A percentile compares a stretch with the other conserved stretches of the same genome.
These are phyloP conservation scores for Morelia viridis DNA, from an alignment of 2,797 vertebrate species.

Conservation along the genomic window DNA sequence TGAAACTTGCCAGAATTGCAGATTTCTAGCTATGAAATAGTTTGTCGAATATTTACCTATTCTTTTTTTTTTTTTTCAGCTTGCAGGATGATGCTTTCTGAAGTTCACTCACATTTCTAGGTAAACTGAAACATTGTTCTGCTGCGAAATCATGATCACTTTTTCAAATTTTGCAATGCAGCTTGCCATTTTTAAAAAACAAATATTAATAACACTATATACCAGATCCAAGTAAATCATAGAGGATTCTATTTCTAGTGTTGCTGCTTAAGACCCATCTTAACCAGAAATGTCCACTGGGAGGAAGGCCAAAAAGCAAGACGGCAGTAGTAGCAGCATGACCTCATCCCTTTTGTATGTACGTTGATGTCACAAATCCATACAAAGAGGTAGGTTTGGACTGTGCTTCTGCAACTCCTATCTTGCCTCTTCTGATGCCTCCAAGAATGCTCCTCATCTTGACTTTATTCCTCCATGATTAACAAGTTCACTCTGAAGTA, in stretches of 20 bases:
- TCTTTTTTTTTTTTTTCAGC: background rate
- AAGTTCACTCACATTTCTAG: background rate
- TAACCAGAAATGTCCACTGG: background rate
- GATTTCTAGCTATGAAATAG: background rate
- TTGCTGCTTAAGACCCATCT: background rate
- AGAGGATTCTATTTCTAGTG: background rate
- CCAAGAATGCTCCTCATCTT: background rate
- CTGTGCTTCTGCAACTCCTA: background rate
- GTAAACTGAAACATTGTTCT: background rate
- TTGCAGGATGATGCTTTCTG: background rate
- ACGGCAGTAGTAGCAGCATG: background rate
- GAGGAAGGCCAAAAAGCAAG: background rate
- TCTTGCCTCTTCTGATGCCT: background rate
- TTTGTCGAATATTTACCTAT: too few species aligned
- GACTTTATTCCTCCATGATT: background rate
- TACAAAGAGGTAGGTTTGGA: background rate
- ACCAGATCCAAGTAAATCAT: background rate
- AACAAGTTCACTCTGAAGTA: background rate
- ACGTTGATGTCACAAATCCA: background rate
- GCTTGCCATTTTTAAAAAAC: background rate
- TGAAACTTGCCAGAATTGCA: background rate
- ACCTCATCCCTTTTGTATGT: background rate
- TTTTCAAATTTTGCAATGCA: background rate
- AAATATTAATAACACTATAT: background rate
- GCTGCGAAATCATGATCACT: background rate